Evolutionary conservation across 2,113 vertebrate species (phyloP).

Genomic region (Tupaia chinensis): DNA sequence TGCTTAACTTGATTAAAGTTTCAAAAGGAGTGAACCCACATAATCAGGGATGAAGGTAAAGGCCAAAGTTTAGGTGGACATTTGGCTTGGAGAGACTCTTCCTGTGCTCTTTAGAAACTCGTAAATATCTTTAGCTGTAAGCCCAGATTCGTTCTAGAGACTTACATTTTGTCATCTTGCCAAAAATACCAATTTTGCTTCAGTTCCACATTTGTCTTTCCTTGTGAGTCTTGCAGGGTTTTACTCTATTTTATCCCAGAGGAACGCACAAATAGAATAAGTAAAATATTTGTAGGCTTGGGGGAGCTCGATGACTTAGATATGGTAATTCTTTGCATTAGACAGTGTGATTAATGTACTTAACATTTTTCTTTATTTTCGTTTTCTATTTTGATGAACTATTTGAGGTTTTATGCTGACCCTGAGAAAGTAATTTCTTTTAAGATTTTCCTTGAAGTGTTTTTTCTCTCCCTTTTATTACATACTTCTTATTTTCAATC

Average conservation of each 20-base stretch:
- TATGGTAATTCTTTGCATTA: background rate
- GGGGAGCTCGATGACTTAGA: background rate
- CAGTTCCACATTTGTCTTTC: background rate
- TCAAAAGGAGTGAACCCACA: background rate
- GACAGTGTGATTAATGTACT: background rate
- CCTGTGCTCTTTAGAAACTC: background rate
- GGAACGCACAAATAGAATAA: background rate
- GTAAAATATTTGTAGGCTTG: background rate
- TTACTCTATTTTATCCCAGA: background rate
- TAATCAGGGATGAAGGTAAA: background rate
- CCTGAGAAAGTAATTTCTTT: background rate
- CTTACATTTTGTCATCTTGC: slow-evolving; percentile 20
- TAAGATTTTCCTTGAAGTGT: background rate
- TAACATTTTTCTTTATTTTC: background rate
- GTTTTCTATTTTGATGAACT: slow-evolving; percentile 13
- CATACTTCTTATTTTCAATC: background rate
- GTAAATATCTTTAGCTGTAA: background rate
- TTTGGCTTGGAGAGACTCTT: background rate
- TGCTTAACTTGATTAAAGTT: background rate
- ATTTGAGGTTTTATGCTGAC: background rate
- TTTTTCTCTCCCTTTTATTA: background rate
- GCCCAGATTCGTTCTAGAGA: background rate
- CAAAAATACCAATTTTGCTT: slow-evolving; percentile 27
- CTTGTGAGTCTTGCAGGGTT: background rate
- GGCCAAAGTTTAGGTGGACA: background rate